Evolutionary conservation across 1,140 invertebrate genomes (phyloP), one percentile per base, ranked within the genome.

Genomic region (Octopus bimaculoides): DNA sequence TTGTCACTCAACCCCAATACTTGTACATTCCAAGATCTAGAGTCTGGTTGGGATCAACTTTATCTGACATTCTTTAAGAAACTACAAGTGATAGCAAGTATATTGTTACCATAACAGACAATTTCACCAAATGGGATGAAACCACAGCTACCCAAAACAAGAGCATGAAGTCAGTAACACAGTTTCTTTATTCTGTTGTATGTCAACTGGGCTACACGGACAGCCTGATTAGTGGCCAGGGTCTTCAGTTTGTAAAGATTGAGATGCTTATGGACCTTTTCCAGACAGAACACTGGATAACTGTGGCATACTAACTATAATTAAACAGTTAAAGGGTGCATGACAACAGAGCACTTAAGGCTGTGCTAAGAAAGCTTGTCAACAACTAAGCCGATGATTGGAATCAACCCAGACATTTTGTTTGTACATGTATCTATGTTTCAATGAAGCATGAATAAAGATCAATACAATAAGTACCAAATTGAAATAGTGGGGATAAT

Each of bases 201-300:
- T 66, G 61, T 53, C 53, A 52, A 53, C 71, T 80, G 4, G 54
- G 79, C 20, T 55, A n/a, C 69, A 75, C 61, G n/a, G 79, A 80
- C 52, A 53, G 5, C 66, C 54, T 80, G 10, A 77, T 80, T 20
- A 77, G 7, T 77, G 75, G 77, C 54, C 79, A 75, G 54, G 75
- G 73, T 20, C 79, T 73, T 77, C 52, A 80, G 61, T 80, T 80
- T 75, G 26, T 77, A 10, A 80, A 80, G 53, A 75, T 80, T 54
- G 79, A 80, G 17, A 77, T 56, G 14, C 54, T 77, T n/a, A 75
- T 74, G 14, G 79, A 80, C 6, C 75, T 26, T 77, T 80, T 80
- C 54, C 73, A 80, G 54, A 66, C 61, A 66, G 74, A 80, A 26
- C 74, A 77, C 53, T 17, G 79, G 7, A 66, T 54, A 10, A 52